Evolutionary conservation across 2,888 invertebrate genomes (phyloP).

Genomic region (Ceraclea dissimilis): DNA sequence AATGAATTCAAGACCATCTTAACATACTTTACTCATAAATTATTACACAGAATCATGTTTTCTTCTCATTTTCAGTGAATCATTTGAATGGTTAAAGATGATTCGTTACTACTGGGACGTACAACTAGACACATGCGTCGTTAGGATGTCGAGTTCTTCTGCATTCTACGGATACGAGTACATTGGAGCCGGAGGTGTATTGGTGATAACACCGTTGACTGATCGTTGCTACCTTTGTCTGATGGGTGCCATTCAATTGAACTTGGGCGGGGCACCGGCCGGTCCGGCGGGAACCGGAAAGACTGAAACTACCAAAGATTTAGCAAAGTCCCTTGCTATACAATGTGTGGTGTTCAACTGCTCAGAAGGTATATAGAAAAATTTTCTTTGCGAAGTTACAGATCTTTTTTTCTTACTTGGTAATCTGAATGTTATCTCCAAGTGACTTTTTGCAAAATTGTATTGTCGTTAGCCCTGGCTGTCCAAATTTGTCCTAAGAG

Average conservation of each 20-base stretch:
- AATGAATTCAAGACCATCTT: no score
- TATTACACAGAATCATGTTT: no score
- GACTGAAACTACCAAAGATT: constrained; percentile 86
- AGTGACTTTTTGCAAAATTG: no score
- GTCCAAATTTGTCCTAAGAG: no score
- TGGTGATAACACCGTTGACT: constrained; percentile 69
- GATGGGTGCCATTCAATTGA: constrained; percentile 74
- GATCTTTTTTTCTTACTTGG: no score
- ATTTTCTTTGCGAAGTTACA: no score
- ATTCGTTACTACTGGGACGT: constrained; percentile 77
- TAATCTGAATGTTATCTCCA: no score
- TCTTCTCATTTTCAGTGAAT: constrained; percentile 40
- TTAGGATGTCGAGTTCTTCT: constrained; percentile 71
- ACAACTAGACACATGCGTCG: constrained; percentile 60
- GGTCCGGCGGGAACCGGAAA: constrained; percentile 85
- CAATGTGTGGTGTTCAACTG: constrained; percentile 86
- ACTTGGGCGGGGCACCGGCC: constrained; percentile 78
- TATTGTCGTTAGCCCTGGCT: no score
- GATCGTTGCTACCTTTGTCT: constrained; percentile 77
- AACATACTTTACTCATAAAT: no score
- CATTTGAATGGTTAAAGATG: constrained; percentile 88
- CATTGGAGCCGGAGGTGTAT: constrained; percentile 68
- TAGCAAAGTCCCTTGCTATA: constrained; percentile 86
- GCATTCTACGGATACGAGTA: constrained; percentile 79
- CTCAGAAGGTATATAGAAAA: constrained; percentile 66